Percentiles rank a stretch among this genome's conserved stretches.
Evolutionary conservation across 2,797 vertebrate species (phyloP).

Genomic region (Acrossocheilus wenchowensis): DNA sequence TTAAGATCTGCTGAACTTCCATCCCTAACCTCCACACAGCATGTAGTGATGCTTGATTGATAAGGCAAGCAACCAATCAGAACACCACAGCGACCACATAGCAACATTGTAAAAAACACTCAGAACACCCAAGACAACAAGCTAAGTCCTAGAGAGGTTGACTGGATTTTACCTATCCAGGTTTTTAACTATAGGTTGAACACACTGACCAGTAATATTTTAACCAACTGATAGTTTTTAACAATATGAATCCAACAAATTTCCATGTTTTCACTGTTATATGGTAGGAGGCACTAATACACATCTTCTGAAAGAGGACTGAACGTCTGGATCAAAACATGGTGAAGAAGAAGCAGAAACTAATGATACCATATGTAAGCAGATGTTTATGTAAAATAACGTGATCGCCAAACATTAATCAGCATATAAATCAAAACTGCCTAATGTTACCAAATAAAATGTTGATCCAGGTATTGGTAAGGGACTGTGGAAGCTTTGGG

Average conservation of each 20-base stretch:
- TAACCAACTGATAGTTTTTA: not conserved
- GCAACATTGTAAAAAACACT: not conserved
- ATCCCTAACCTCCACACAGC: not conserved
- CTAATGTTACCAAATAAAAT: too few relatives aligned
- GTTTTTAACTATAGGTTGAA: not conserved
- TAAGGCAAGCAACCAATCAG: not conserved
- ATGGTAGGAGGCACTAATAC: too few relatives aligned
- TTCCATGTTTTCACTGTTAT: too few relatives aligned
- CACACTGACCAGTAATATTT: not conserved
- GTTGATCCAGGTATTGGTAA: too few relatives aligned
- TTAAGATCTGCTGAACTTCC: constrained; percentile 26
- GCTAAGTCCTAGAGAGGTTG: not conserved
- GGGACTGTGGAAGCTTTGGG: too few relatives aligned
- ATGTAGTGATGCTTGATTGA: constrained; percentile 4
- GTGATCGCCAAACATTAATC: too few relatives aligned
- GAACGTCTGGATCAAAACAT: too few relatives aligned
- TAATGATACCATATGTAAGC: too few relatives aligned
- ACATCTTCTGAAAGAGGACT: not conserved
- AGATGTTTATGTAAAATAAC: too few relatives aligned
- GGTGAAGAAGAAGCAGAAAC: too few relatives aligned
- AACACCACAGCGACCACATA: not conserved
- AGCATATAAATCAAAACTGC: too few relatives aligned
- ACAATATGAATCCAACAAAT: too few relatives aligned
- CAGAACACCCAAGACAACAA: not conserved
- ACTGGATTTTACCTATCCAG: not conserved